A percentile compares a stretch with the other conserved stretches of the same genome.
Evolutionary conservation across 2,797 vertebrate genomes (phyloP).

Genomic region (Sebastolobus altivelis): DNA sequence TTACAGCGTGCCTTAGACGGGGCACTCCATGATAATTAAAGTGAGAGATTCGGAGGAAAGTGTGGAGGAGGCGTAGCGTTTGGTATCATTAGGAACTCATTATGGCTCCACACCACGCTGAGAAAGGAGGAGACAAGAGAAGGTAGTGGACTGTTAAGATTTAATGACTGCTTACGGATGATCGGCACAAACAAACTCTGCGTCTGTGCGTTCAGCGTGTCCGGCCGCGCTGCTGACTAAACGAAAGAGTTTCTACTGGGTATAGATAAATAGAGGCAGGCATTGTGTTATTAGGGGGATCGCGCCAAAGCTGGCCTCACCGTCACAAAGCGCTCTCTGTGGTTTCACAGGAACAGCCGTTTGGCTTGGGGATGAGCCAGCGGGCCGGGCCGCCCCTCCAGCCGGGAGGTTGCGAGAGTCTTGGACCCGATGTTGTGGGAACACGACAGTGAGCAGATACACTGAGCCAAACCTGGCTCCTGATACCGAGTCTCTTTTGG

Average conservation of each 20-base stretch:
- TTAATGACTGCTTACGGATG: slow-evolving; percentile 71
- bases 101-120: slow-evolving; percentile 38
- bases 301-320: slow-evolving; percentile 68
- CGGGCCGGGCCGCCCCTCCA: slow-evolving; percentile 15
- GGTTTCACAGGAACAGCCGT: slow-evolving; percentile 62
- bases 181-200: slow-evolving; percentile 67
- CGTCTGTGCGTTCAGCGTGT: slow-evolving; percentile 29
- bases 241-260: slow-evolving; percentile 59
- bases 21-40: slow-evolving; percentile 44
- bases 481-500: slow-evolving; percentile 15
- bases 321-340: slow-evolving; percentile 84
- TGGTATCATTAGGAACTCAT: slow-evolving; percentile 72
- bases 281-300: slow-evolving; percentile 70
- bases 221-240: slow-evolving; percentile 55
- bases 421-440: slow-evolving; percentile 73
- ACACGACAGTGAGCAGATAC: slow-evolving; percentile 33
- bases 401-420: slow-evolving; percentile 47
- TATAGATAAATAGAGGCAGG: slow-evolving; percentile 64
- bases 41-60: slow-evolving; percentile 3
- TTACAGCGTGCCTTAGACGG: slow-evolving; percentile 51
- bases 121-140: slow-evolving; percentile 15
- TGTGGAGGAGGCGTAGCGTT: slow-evolving; percentile 45
- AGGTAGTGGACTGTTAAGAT: slow-evolving; percentile 75
- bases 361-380: slow-evolving; percentile 65
- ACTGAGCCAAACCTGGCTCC: slow-evolving; percentile 40